Evolutionary conservation across 2,888 invertebrate genomes (phyloP), one percentile per base, ranked within the genome.

Genomic region (Horisme vitalbata): DNA sequence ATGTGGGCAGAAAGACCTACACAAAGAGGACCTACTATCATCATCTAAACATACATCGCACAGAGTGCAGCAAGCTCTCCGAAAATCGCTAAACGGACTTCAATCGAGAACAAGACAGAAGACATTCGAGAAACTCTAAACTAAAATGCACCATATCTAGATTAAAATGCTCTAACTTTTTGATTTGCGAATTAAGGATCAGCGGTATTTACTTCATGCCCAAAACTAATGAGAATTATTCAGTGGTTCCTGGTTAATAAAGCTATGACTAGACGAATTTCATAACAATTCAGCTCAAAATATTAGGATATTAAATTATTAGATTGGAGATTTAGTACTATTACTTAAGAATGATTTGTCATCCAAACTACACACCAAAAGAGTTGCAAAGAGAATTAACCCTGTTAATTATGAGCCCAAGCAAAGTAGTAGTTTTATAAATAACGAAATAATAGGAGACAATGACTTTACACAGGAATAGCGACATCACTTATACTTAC

Each of bases 161-260:
- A 75, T 77, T 73, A 74, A 72, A 71, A 72, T 52, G 52, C 52
- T 47, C 43, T 54, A 49, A 61, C 60, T 57, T 61, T 58, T 62
- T 54, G 63, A 59, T 60, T 62, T 41, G 46, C 49, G 37, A 47
- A 55, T 75, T 75, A 75, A 80, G 80, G 75, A 72, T 79, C 84
- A 86, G 87, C 83, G 75, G 81, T 85, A 79, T 33, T 83, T 75
- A 57, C 47, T 78, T 84, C 89, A 89, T 89, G 89, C 89, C 85
- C 83, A 87, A 85, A 83, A 84, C 83, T 85, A 87, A 84, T 82
- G 75, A 85, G 75, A 76, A 79, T 74, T 79, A 82, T 79, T 73
- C 49, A 41, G 55, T 55, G 49, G 52, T 81, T 83, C 87, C 89
- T 79, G 78, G 88, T 88, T 89, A 88, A 84, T 86, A 85, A 54